Evolutionary conservation across 2,113 vertebrate genomes (phyloP).

Genomic region (Ondatra zibethicus): DNA sequence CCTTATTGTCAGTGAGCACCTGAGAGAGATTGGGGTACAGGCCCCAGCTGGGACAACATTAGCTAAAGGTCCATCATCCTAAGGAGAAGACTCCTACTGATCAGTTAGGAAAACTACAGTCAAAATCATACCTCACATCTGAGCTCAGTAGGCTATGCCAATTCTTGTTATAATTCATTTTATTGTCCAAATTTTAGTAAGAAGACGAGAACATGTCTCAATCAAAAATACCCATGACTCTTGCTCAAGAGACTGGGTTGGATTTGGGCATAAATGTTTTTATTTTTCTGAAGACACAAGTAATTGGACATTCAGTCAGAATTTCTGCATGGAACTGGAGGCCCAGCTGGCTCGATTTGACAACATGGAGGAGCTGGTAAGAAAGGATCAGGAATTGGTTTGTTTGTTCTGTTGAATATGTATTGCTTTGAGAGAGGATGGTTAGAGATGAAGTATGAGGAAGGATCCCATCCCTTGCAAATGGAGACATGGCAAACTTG

Average conservation of each 20-base stretch:
- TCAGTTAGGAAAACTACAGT: background rate
- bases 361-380: slow-evolving; percentile 20
- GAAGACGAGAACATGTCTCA: fast-evolving
- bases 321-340: background rate
- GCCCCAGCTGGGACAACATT: background rate
- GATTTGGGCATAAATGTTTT: slow-evolving; percentile 30
- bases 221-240: fast-evolving
- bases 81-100: background rate
- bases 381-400: background rate
- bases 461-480: background rate
- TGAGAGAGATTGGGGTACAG: background rate
- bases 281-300: slow-evolving; percentile 39
- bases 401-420: background rate
- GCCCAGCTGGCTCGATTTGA: slow-evolving; percentile 54
- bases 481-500: background rate
- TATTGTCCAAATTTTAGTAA: background rate
- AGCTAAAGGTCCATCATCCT: background rate
- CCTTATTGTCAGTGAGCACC: background rate
- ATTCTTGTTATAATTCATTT: background rate
- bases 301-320: slow-evolving; percentile 34
- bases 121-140: background rate
- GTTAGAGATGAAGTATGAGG: background rate
- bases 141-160: background rate
- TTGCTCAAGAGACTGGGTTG: slow-evolving; percentile 42
- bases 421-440: background rate